These are phyloP conservation scores for Ceratosolen fusciceps DNA, from an alignment of 1,140 invertebrate species.

Conservation along the genomic window DNA sequence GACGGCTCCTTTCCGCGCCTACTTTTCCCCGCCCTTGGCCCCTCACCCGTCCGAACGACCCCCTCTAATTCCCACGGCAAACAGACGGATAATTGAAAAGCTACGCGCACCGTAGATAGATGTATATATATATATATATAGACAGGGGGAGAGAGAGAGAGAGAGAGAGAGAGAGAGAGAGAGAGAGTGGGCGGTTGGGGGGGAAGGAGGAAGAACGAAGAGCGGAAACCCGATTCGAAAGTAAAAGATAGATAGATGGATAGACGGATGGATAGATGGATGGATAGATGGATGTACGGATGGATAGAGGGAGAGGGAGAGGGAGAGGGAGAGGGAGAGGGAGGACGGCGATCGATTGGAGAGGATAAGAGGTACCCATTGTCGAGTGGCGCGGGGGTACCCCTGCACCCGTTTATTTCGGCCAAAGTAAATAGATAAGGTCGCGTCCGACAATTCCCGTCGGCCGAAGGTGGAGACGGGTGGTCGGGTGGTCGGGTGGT, in stretches of 20 bases:
- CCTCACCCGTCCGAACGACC: no score
- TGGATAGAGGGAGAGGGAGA: not conserved
- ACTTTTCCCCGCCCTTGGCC: not conserved
- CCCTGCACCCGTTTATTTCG: not conserved
- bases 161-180: not conserved
- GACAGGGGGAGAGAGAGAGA: not conserved
- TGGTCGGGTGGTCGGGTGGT: no score
- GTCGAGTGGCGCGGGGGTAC: not conserved
- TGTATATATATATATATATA: no score
- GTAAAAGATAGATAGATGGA: no score
- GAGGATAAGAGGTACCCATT: conserved; percentile 25
- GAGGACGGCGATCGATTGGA: conserved; percentile 19
- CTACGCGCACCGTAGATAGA: conserved; percentile 18
- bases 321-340: not conserved
- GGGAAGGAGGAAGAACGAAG: not conserved
- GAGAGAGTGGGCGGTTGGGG: not conserved
- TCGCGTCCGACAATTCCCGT: not conserved
- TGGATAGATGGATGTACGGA: not conserved
- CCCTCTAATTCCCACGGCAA: conserved; percentile 46
- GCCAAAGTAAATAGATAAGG: conserved; percentile 22
- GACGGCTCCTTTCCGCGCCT: conserved; percentile 30
- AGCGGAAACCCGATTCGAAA: conserved; percentile 22
- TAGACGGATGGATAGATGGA: no score
- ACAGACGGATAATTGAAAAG: conserved; percentile 49
- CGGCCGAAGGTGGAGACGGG: no score